Evolutionary conservation across 2,797 vertebrate species (phyloP).

Genomic region (Etheostoma perlongum): DNA sequence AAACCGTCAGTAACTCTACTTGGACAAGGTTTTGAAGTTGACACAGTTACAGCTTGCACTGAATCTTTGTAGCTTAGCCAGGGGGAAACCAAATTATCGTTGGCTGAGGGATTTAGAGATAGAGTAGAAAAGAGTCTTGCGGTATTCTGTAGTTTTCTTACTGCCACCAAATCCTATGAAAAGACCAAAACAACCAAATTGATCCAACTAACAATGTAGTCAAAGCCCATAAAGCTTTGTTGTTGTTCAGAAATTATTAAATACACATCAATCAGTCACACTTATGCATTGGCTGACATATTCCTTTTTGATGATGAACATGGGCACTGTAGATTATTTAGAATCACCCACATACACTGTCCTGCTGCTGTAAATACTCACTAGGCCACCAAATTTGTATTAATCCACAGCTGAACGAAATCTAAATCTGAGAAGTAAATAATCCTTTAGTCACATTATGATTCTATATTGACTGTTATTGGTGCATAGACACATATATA

Average conservation of each 20-base stretch:
- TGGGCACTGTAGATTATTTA: not conserved
- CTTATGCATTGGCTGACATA: not conserved
- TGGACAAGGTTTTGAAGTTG: slow-evolving; percentile 1
- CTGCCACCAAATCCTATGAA: too few relatives aligned
- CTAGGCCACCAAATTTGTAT: not conserved
- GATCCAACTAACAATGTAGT: too few relatives aligned
- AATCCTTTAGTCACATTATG: not conserved
- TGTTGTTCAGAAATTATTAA: not conserved
- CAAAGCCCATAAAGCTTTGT: too few relatives aligned
- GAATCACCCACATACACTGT: not conserved
- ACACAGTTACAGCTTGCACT: slow-evolving; percentile 4
- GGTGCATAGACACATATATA: not conserved
- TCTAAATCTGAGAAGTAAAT: not conserved
- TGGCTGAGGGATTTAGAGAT: too few relatives aligned
- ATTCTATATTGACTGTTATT: not conserved
- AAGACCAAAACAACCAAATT: too few relatives aligned
- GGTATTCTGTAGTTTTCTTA: too few relatives aligned
- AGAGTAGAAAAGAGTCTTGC: too few relatives aligned
- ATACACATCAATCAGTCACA: not conserved
- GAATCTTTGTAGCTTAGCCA: not conserved
- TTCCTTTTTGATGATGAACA: slow-evolving; percentile 1
- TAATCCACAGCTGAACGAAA: not conserved
- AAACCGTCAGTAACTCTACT: not conserved
- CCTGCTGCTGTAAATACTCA: not conserved
- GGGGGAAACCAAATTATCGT: not conserved